Evolutionary conservation across 2,888 invertebrate genomes (phyloP).

Genomic region (Zaprionus lineosus): DNA sequence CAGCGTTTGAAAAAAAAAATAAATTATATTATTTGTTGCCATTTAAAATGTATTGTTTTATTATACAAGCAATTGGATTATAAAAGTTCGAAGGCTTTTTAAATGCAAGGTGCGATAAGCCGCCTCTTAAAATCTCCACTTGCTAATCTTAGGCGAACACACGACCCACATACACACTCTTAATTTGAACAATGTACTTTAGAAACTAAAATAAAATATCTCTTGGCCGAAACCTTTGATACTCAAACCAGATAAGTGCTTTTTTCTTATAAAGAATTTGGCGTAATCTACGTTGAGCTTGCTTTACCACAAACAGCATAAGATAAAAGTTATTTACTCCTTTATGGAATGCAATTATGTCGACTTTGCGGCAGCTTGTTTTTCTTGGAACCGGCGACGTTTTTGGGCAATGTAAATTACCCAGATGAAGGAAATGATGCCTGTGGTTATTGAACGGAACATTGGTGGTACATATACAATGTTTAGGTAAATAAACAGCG

Average conservation of each 20-base stretch:
- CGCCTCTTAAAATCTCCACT: not conserved
- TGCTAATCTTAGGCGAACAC: constrained; percentile 6
- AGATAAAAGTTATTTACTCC: not conserved
- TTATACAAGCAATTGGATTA: constrained; percentile 9
- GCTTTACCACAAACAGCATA: constrained; percentile 5
- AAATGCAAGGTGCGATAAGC: constrained; percentile 8
- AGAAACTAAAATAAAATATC: not conserved
- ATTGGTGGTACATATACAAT: constrained; percentile 90
- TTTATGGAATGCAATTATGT: constrained; percentile 37
- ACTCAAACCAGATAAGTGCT: constrained; percentile 20
- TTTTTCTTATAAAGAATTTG: constrained; percentile 3
- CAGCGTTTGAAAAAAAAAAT: constrained; percentile 54
- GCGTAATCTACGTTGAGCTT: constrained; percentile 9
- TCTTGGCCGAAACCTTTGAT: constrained; percentile 23
- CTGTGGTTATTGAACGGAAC: constrained; percentile 89
- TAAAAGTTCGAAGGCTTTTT: constrained; percentile 8
- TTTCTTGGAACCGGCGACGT: constrained; percentile 84
- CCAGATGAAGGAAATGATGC: constrained; percentile 91
- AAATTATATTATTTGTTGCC: constrained; percentile 70
- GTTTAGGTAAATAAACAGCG: constrained; percentile 89
- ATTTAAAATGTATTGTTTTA: constrained; percentile 46
- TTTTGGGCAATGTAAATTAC: constrained; percentile 89
- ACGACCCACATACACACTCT: not conserved
- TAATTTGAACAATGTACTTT: constrained; percentile 4
- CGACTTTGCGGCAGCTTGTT: constrained; percentile 55